These are phyloP conservation scores for Meandrusa payeni DNA, from an alignment of 2,888 invertebrate species.

Conservation along the genomic window DNA sequence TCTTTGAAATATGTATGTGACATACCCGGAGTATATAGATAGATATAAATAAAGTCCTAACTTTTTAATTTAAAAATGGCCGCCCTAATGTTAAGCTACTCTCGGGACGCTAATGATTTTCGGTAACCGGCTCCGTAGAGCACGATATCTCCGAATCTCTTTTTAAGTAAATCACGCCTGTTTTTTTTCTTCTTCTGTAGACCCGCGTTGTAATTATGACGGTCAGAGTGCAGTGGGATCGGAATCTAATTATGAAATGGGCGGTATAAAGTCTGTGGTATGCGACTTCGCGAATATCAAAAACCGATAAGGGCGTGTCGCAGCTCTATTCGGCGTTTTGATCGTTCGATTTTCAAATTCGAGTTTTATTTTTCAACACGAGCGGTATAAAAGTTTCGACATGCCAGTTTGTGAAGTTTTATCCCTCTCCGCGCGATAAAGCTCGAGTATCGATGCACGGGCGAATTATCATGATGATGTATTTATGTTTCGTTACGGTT, in stretches of 20 bases:
- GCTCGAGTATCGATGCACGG: constrained; percentile 51
- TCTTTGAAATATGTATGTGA: background rate
- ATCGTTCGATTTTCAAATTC: background rate
- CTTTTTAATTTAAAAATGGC: constrained; percentile 4
- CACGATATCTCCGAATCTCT: constrained; percentile 68
- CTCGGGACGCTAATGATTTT: constrained; percentile 77
- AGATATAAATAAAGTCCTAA: constrained; percentile 2
- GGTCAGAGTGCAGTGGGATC: constrained; percentile 78
- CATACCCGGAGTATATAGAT: background rate
- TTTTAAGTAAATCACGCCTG: constrained; percentile 72
- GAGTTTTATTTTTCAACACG: background rate
- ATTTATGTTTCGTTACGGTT: constrained; percentile 63
- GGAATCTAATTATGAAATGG: constrained; percentile 78
- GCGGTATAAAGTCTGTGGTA: constrained; percentile 50
- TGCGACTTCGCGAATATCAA: constrained; percentile 47
- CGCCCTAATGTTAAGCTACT: constrained; percentile 47
- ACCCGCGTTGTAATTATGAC: constrained; percentile 76
- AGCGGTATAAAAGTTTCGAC: background rate
- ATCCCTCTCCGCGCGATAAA: constrained; percentile 36
- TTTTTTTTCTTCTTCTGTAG: constrained; percentile 72
- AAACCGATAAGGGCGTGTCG: constrained; percentile 15
- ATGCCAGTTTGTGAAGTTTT: constrained; percentile 10
- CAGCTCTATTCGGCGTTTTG: constrained; percentile 6
- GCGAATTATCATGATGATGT: constrained; percentile 69
- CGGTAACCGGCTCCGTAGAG: constrained; percentile 76